Evolutionary conservation across 2,888 invertebrate species (phyloP).

Genomic region (Apomyelois bistriatella): DNA sequence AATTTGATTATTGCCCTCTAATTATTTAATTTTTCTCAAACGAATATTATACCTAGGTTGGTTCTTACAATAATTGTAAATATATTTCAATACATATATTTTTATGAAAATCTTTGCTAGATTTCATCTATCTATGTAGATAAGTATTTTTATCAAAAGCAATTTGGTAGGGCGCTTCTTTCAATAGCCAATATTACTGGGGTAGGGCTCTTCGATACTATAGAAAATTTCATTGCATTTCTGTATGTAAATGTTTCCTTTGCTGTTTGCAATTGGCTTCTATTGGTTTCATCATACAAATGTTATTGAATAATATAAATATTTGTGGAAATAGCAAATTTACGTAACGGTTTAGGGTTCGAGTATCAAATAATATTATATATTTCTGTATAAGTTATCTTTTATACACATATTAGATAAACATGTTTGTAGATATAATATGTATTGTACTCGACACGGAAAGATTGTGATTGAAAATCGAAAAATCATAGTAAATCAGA

Average conservation of each 20-base stretch:
- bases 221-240: slow-evolving; percentile 44
- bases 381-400: too few species aligned
- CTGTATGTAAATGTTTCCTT: slow-evolving; percentile 40
- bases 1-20: too few species aligned
- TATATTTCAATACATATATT: too few species aligned
- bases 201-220: slow-evolving; percentile 26
- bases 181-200: slow-evolving; percentile 28
- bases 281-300: slow-evolving; percentile 36
- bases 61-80: too few species aligned
- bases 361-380: slow-evolving; percentile 21
- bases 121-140: background rate
- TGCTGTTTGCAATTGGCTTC: slow-evolving; percentile 40
- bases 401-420: too few species aligned
- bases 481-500: too few species aligned
- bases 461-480: too few species aligned
- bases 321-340: slow-evolving; percentile 20
- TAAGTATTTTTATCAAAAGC: slow-evolving; percentile 17
- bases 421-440: too few species aligned
- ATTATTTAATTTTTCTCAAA: too few species aligned
- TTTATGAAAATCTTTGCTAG: background rate
- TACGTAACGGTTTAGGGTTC: background rate
- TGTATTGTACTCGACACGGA: too few species aligned
- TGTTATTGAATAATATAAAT: slow-evolving; percentile 42
- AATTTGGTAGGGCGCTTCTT: slow-evolving; percentile 23
- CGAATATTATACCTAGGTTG: too few species aligned